A percentile compares a stretch with the other conserved stretches of the same genome.
Evolutionary conservation across 1,140 invertebrate species (phyloP).

Genomic region (Orchestia grillus): DNA sequence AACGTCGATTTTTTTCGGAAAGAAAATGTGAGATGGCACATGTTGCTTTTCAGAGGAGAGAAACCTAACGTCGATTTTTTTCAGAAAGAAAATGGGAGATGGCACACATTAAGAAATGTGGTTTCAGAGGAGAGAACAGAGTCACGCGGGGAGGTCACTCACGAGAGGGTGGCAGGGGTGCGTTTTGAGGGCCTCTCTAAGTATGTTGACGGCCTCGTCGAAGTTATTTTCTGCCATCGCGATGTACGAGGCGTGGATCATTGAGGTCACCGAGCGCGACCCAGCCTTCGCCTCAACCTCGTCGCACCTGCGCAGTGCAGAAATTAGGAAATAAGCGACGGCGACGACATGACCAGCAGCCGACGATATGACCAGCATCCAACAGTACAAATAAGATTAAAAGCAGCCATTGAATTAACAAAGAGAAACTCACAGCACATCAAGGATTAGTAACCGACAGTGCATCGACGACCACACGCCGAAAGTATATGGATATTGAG

Average conservation of each 20-base stretch:
- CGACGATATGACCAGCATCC: no score
- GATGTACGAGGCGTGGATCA: conserved; percentile 8
- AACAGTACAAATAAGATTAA: no score
- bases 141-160: not conserved
- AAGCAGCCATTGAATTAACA: no score
- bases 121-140: not conserved
- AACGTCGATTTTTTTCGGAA: not conserved
- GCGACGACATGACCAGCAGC: no score
- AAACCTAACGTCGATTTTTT: not conserved
- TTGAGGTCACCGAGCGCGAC: not conserved
- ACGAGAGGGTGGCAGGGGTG: conserved; percentile 16
- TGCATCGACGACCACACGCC: no score
- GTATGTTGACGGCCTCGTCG: not conserved
- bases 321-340: no score
- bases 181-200: not conserved
- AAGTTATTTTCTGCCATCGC: conserved; percentile 26
- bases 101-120: not conserved
- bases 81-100: not conserved
- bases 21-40: not conserved
- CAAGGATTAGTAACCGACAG: no score
- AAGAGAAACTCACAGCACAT: no score
- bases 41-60: no score
- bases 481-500: no score
- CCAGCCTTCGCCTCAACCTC: not conserved
- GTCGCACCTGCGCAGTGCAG: not conserved